These are phyloP conservation scores for Typhlomys cinereus DNA, from an alignment of 2,113 vertebrate species.

Conservation along the genomic window DNA sequence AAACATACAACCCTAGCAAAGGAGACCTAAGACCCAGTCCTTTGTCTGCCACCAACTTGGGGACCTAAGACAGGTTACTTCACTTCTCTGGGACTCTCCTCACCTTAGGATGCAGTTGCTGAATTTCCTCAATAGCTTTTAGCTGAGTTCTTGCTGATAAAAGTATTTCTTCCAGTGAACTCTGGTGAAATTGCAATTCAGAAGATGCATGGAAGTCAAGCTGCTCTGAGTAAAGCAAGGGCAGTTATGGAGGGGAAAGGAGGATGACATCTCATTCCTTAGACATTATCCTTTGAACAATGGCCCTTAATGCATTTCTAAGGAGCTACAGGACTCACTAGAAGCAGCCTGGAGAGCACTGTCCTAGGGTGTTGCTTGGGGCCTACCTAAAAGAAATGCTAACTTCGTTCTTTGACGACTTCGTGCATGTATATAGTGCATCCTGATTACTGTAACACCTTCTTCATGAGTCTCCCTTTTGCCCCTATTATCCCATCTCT, in stretches of 20 bases:
- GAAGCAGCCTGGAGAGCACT: background rate
- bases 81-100: background rate
- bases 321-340: background rate
- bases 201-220: background rate
- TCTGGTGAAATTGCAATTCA: background rate
- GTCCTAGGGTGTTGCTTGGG: background rate
- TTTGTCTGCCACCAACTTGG: background rate
- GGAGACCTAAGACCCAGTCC: background rate
- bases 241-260: fast-evolving
- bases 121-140: background rate
- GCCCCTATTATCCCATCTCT: too few species aligned
- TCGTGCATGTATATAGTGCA: too few species aligned
- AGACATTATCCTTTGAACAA: background rate
- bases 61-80: background rate
- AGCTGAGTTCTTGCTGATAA: background rate
- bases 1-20: background rate
- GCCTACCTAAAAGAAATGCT: too few species aligned
- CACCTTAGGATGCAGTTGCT: background rate
- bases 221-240: background rate
- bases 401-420: too few species aligned
- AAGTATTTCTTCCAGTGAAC: background rate
- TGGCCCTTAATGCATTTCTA: background rate
- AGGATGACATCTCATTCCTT: too few species aligned
- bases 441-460: too few species aligned
- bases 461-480: too few species aligned